Conservation (phyloP, 2,888 invertebrate genomes). For the Erebia epiphron region DNA sequence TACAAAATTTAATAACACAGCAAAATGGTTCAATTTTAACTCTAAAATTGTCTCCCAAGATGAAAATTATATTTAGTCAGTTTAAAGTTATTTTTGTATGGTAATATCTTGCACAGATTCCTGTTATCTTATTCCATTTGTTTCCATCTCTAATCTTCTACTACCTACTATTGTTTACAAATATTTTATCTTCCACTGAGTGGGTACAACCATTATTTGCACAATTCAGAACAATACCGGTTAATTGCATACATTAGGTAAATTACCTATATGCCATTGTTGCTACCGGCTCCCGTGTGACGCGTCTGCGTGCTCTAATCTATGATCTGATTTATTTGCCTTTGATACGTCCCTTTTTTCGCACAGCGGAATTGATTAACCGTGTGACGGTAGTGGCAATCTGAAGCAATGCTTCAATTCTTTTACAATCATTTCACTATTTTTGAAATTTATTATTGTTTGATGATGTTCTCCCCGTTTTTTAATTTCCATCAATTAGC, state of each 20-base stretch:
- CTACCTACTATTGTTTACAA: background rate
- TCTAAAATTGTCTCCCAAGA: too few species aligned
- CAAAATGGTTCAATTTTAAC: too few species aligned
- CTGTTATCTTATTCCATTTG: background rate
- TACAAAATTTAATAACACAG: too few species aligned
- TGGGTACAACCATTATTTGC: constrained; percentile 6
- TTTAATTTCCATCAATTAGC: background rate
- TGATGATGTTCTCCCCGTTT: background rate
- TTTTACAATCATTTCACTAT: background rate
- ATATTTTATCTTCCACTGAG: background rate
- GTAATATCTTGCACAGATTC: background rate
- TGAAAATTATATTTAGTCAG: too few species aligned
- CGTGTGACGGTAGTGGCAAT: background rate
- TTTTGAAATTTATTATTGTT: background rate
- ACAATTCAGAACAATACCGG: constrained; percentile 22
- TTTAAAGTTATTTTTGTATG: background rate
- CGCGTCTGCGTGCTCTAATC: constrained; percentile 24
- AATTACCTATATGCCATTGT: constrained; percentile 36
- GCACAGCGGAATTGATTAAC: background rate
- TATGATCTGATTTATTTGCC: constrained; percentile 22
- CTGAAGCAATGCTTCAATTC: background rate
- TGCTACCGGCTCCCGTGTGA: constrained; percentile 42
- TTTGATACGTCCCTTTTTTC: constrained; percentile 16
- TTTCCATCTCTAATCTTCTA: background rate
- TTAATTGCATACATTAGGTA: constrained; percentile 20